phyloP scores from a whole-genome alignment of 2,888 invertebrate genomes.

The Dolichomitus sp. region DNA sequence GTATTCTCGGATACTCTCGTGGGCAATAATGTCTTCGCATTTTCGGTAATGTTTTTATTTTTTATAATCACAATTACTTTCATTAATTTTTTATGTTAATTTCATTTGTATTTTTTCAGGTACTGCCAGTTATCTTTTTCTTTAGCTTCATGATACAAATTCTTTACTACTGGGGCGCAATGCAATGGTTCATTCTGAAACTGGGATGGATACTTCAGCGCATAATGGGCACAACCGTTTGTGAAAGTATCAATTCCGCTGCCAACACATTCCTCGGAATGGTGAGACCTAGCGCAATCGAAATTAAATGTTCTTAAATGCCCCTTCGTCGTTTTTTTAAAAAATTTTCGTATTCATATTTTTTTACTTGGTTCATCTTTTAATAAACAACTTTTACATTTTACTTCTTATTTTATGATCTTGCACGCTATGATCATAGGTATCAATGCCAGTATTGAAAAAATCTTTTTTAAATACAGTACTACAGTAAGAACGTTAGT shows the following conservation, averaged over 20 bases:
- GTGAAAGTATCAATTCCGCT: constrained; percentile 97
- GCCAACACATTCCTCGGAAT: constrained; percentile 98
- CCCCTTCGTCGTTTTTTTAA: not conserved
- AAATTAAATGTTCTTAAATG: not conserved
- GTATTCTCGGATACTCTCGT: constrained; percentile 93
- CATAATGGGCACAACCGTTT: constrained; percentile 95
- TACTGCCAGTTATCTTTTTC: constrained; percentile 96
- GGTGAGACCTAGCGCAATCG: constrained; percentile 86
- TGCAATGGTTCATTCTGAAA: constrained; percentile 94
- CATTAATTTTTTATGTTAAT: constrained; percentile 25
- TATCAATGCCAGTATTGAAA: no score
- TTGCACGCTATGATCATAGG: no score
- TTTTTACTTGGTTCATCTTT: no score
- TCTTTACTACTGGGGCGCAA: constrained; percentile 94
- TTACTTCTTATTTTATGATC: no score
- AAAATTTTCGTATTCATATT: constrained; percentile 28
- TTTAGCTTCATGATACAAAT: constrained; percentile 97
- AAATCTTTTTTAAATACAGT: no score
- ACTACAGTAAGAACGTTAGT: no score
- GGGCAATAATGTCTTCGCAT: constrained; percentile 92
- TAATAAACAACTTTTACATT: no score
- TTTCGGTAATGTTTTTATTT: constrained; percentile 88
- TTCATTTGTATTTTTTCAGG: constrained; percentile 86
- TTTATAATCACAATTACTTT: constrained; percentile 2
- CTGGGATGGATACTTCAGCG: constrained; percentile 92